Conservation (phyloP, 2,113 vertebrate species). For the Ariopsis seemanni region DNA sequence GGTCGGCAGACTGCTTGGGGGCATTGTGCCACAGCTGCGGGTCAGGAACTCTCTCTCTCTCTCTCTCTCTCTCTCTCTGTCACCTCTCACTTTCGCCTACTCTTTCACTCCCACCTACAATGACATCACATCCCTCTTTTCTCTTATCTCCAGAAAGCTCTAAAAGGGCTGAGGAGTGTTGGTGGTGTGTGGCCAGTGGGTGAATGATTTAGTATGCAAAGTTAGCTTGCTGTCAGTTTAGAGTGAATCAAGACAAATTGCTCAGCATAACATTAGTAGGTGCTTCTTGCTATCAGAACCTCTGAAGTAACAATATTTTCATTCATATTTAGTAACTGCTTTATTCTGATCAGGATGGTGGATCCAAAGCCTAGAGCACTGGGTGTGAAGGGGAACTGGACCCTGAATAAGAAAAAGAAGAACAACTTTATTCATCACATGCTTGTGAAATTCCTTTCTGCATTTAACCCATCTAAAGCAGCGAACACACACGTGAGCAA, state of each 20-base stretch:
- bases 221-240: constrained; percentile 3
- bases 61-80: constrained; percentile 62
- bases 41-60: constrained; percentile 81
- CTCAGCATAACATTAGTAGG: neutral
- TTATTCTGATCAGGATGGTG: neutral
- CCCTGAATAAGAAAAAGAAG: neutral
- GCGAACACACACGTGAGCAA: too few species aligned
- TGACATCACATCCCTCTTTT: constrained; percentile 55
- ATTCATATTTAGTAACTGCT: neutral
- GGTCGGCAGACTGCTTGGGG: constrained; percentile 85
- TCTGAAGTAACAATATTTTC: neutral
- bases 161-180: constrained; percentile 44
- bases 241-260: neutral
- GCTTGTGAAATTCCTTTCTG: too few species aligned
- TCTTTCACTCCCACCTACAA: constrained; percentile 71
- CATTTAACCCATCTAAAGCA: too few species aligned
- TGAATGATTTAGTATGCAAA: constrained; percentile 59
- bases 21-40: constrained; percentile 89
- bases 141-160: constrained; percentile 35
- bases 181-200: constrained; percentile 27
- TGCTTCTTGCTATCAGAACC: neutral
- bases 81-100: constrained; percentile 10
- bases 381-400: neutral
- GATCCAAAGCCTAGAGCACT: too few species aligned
- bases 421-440: too few species aligned